Evolutionary conservation across 2,888 invertebrate species (phyloP).

Genomic region (Hemicrepidius hirtus): DNA sequence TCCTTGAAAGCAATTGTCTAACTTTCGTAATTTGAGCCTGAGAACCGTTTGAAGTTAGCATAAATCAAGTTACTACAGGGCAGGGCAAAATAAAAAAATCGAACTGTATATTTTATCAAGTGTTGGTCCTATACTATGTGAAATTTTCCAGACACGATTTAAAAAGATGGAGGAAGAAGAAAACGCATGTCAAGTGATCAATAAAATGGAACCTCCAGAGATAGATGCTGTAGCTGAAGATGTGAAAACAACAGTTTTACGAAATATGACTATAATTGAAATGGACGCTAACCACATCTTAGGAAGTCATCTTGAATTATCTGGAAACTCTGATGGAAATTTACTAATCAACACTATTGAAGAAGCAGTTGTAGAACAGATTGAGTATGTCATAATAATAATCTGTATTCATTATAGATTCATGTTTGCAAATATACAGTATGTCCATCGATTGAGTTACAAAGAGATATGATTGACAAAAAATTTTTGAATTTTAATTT

Average conservation of each 20-base stretch:
- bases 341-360: slow-evolving; percentile 59
- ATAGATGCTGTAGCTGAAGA: slow-evolving; percentile 35
- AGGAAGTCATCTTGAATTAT: slow-evolving; percentile 24
- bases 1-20: too few relatives aligned
- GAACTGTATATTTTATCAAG: too few relatives aligned
- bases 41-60: too few relatives aligned
- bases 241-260: slow-evolving; percentile 45
- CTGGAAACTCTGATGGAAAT: slow-evolving; percentile 61
- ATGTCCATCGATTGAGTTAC: too few relatives aligned
- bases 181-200: slow-evolving; percentile 10
- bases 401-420: background rate
- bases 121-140: too few relatives aligned
- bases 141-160: background rate
- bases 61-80: too few relatives aligned
- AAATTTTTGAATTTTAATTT: too few relatives aligned
- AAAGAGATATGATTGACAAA: too few relatives aligned
- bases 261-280: slow-evolving; percentile 43
- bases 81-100: too few relatives aligned
- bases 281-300: slow-evolving; percentile 23
- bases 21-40: too few relatives aligned
- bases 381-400: slow-evolving; percentile 19
- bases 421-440: too few relatives aligned
- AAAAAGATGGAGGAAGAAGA: slow-evolving; percentile 13
- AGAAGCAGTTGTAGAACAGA: slow-evolving; percentile 26
- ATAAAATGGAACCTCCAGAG: slow-evolving; percentile 23